Conservation (phyloP, 2,888 invertebrate genomes). For the Cactoblastis cactorum region DNA sequence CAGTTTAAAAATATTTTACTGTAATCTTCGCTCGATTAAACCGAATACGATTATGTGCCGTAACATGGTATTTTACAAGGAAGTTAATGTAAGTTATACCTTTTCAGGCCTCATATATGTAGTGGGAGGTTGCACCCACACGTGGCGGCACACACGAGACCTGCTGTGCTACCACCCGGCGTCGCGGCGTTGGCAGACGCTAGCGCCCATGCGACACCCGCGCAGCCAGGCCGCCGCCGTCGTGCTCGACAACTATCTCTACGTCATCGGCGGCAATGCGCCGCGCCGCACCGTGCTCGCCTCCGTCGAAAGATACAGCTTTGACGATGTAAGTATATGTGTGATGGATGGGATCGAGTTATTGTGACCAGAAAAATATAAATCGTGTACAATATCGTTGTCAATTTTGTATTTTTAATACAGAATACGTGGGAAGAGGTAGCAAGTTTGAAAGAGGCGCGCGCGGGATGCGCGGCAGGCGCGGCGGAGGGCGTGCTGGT, state of each 20-base stretch:
- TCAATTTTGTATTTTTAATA: background rate
- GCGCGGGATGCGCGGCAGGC: slow-evolving; percentile 91
- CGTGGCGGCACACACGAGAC: slow-evolving; percentile 88
- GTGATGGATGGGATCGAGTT: no score
- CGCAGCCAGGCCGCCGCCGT: slow-evolving; percentile 94
- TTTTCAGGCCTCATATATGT: slow-evolving; percentile 90
- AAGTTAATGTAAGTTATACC: no score
- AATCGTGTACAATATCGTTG: no score
- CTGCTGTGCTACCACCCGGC: slow-evolving; percentile 89
- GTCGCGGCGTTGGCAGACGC: slow-evolving; percentile 87
- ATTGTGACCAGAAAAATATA: no score
- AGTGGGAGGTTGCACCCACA: slow-evolving; percentile 93
- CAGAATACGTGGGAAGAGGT: slow-evolving; percentile 89
- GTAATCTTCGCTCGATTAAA: no score
- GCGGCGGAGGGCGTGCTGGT: slow-evolving; percentile 90
- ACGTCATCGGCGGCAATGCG: slow-evolving; percentile 94
- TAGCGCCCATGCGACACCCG: slow-evolving; percentile 88
- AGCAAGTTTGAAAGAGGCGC: slow-evolving; percentile 84
- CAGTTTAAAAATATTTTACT: background rate
- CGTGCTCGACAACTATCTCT: slow-evolving; percentile 89
- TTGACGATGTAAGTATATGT: slow-evolving; percentile 84
- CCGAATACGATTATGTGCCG: no score
- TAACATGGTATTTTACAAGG: no score
- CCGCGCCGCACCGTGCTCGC: slow-evolving; percentile 88
- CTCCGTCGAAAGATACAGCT: slow-evolving; percentile 90